Base-by-base conservation (phyloP, 2,113 vertebrate genomes). In the Poeciliopsis turrubarensis region DNA sequence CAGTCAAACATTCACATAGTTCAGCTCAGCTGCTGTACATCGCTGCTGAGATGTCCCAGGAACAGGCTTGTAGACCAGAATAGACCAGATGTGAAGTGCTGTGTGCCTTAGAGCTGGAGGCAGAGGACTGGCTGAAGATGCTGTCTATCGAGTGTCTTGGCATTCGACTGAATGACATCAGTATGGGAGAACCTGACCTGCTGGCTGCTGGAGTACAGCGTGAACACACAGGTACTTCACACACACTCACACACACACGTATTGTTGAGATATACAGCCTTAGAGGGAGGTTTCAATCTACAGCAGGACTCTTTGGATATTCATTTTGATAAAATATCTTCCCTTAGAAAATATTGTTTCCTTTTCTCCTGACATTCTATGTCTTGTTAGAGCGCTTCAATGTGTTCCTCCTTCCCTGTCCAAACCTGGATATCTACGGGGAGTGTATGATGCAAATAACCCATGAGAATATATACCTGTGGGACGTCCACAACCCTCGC, bases 361-460 rank as follows among this genome's bases (percentile, higher is more conserved):
- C 17, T 47, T 17, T 19, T 62, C 13, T 3, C 17, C 29, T 27
- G 4, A 1, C 14, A 32, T 51, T 25, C 1, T 66, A 51, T 15
- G 62, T 32, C 7, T 72, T 30, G 19, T 57, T 88, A 98, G 98
- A 99, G 82, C 96, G 97, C 25, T 99, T 99, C 84, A 97, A 92
- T 1, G 97, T 99, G 82, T 98, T 98, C 92, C 95, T 99, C 83
- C 84, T 98, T 27, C 97, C 97, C 29, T 97, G 96, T 81, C 96
- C 97, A 65, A 97, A 96, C 91, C 90, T 99, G 93, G 97, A 98
- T n/a, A 94, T 98, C 80, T 98, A 97, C 0, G 98, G 98, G 0
- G 97, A 98, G 89, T 97, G 97, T 88, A 97, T 96, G 94, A 95
- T 99, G 95, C 98, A 99, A 95, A 96, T 99, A 87, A 98, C 98